Evolutionary conservation across 2,113 vertebrate genomes (phyloP), one percentile per base, ranked within the genome.

Genomic region (Salvelinus fontinalis): DNA sequence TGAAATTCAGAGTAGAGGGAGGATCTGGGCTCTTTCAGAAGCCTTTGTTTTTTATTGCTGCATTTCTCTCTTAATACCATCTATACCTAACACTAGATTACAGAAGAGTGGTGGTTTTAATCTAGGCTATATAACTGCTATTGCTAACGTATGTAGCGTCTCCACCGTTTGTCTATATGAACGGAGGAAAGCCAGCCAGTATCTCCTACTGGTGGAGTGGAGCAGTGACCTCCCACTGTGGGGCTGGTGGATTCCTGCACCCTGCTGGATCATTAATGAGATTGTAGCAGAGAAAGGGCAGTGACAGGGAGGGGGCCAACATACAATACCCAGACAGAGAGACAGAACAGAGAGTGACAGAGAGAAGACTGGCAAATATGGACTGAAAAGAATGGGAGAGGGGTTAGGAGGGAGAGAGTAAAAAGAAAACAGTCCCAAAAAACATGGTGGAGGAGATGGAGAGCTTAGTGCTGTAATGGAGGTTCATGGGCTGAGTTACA

Each of bases 221-320:
- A 54, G 29, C 66, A 27, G 27, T 73, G 51, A 31, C 65, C 29
- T 54, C 74, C 72, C 74, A 62, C 71, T 22, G 51, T 67, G 74
- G 79, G 73, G 44, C 60, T 13, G 27, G 68, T 79, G 77, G 72
- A 75, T 82, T 76, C 77, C 79, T 62, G 67, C 68, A 79, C 57
- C 69, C 20, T 29, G 20, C n/a, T 84, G 77, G 59, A 79, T 82
- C 76, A 79, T 81, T 79, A 77, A 82, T 75, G 71, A 75, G 68
- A 69, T 44, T 77, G 39, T 29, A 18, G 18, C 51, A 44, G 71
- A 16, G 31, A 51, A 44, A 22, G 26, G 31, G 8, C 7, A 22
- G 65, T 16, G 65, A 65, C 22, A 26, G 27, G 27, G 65, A 27
- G 65, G 65, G 65, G 27, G 14, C 24, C 14, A 29, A 5, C 26